phyloP scores from a whole-genome alignment of 2,113 vertebrate species.

The Gyps fulvus region DNA sequence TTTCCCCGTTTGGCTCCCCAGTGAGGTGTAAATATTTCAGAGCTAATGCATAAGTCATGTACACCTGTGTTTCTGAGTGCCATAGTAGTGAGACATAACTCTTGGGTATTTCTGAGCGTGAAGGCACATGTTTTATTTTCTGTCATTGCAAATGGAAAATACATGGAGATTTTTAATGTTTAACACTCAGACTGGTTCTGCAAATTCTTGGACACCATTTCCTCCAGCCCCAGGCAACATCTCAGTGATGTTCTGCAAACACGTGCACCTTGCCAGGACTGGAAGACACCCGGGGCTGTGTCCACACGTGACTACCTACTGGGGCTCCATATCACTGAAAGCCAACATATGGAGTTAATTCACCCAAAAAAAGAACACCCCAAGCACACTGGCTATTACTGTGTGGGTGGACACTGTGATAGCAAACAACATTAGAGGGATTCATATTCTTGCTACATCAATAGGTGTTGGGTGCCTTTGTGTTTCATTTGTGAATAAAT shows the following conservation, averaged over 20 bases:
- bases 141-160: conserved; percentile 4
- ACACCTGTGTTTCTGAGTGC: conserved; percentile 21
- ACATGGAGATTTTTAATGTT: not conserved
- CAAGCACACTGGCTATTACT: not conserved
- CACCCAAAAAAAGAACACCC: not conserved
- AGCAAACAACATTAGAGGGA: not conserved
- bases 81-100: not conserved
- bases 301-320: not conserved
- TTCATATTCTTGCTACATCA: not conserved
- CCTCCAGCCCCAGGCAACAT: not conserved
- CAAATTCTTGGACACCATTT: not conserved
- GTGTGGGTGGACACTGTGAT: not conserved
- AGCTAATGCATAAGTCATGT: conserved; percentile 57
- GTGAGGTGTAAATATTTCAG: conserved; percentile 46
- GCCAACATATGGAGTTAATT: not conserved
- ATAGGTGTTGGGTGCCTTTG: not conserved
- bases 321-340: not conserved
- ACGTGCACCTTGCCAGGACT: not conserved
- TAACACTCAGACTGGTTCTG: not conserved
- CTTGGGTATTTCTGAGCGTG: conserved; percentile 20
- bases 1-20: conserved; percentile 26
- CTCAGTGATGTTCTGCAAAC: not conserved
- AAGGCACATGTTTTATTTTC: not conserved
- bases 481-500: not conserved
- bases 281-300: not conserved